A percentile compares a stretch with the other conserved stretches of the same genome.
These are phyloP conservation scores for Venustaconcha ellipsiformis DNA, from an alignment of 1,140 invertebrate species.

Conservation along the genomic window DNA sequence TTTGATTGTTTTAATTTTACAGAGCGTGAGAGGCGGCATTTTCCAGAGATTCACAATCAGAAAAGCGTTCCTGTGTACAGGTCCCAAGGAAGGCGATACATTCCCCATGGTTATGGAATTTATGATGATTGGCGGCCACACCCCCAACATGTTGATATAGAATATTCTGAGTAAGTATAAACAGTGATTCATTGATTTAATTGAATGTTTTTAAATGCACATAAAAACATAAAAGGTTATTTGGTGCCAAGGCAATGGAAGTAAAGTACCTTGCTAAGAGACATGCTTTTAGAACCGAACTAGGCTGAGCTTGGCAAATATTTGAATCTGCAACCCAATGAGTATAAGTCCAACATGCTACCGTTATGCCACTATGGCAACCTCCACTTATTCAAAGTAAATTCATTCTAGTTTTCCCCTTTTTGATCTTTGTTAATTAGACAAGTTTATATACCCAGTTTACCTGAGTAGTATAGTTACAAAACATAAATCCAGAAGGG, in stretches of 20 bases:
- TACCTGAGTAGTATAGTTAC: too few relatives aligned
- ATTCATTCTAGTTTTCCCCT: not conserved
- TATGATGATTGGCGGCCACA: conserved; percentile 59
- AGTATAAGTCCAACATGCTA: not conserved
- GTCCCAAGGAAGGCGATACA: conserved; percentile 47
- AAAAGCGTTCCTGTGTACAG: conserved; percentile 27
- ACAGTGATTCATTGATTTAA: not conserved
- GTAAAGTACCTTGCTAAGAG: not conserved
- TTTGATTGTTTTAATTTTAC: conserved; percentile 11
- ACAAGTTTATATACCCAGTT: too few relatives aligned
- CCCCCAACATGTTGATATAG: conserved; percentile 43
- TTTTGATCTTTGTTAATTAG: too few relatives aligned
- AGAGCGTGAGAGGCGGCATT: conserved; percentile 58
- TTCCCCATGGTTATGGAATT: conserved; percentile 56
- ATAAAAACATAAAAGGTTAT: too few relatives aligned
- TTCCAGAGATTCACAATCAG: conserved; percentile 47
- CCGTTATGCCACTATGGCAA: conserved; percentile 3
- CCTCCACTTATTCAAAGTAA: conserved; percentile 4
- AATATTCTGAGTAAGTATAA: conserved; percentile 54
- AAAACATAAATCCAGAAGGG: too few relatives aligned
- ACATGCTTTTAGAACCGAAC: too few relatives aligned
- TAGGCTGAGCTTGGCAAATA: not conserved
- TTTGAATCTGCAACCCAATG: not conserved
- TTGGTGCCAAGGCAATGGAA: too few relatives aligned
- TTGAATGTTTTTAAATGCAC: not conserved